Percentiles rank a stretch among this genome's conserved stretches.
These are phyloP conservation scores for Dreissena polymorpha DNA, from an alignment of 1,140 invertebrate species.

Conservation along the genomic window DNA sequence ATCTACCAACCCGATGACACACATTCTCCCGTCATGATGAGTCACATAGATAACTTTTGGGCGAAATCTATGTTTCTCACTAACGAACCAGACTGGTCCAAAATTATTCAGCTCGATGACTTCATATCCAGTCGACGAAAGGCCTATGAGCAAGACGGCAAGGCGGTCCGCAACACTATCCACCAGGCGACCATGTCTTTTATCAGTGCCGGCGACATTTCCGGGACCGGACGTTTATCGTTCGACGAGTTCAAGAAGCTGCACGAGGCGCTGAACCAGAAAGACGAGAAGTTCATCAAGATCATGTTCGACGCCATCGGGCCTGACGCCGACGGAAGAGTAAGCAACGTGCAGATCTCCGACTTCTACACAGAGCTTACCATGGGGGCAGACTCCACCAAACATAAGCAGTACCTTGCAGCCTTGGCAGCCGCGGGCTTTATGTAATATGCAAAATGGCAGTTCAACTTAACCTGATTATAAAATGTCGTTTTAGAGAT, in stretches of 20 bases:
- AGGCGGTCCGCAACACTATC: background rate
- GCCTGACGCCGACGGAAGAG: background rate
- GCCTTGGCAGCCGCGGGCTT: conserved; percentile 10
- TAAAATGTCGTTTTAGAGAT: too few species aligned
- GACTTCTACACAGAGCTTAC: conserved; percentile 31
- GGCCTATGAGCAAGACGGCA: background rate
- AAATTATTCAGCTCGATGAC: background rate
- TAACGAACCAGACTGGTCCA: background rate
- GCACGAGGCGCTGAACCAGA: conserved; percentile 10
- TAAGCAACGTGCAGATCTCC: background rate
- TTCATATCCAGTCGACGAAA: background rate
- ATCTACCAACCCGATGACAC: background rate
- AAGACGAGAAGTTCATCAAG: conserved; percentile 8
- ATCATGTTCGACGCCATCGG: conserved; percentile 16
- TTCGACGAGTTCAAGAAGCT: conserved; percentile 30
- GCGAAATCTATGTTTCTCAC: background rate
- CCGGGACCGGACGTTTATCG: background rate
- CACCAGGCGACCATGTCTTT: background rate
- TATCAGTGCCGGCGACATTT: background rate
- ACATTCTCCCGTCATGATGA: background rate
- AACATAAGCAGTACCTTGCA: conserved; percentile 11
- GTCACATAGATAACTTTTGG: conserved; percentile 20
- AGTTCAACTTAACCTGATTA: too few species aligned
- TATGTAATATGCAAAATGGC: background rate
- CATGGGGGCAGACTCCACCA: conserved; percentile 10